Base-by-base conservation (phyloP, 2,888 invertebrate genomes). In the Eristalis pertinax region DNA sequence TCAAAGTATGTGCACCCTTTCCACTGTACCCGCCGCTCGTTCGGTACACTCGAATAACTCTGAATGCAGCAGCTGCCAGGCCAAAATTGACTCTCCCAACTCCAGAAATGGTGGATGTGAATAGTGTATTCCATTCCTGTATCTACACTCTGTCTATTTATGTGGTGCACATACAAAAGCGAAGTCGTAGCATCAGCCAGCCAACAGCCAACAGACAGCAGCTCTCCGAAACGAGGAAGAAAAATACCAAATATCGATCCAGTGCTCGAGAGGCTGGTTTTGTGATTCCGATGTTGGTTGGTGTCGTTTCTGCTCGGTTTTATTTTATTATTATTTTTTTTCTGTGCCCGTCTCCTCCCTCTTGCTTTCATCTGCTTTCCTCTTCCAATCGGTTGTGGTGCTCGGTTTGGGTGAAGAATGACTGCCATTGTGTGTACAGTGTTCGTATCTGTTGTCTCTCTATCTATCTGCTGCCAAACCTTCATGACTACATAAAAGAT, bases 61-160 rank as follows among this genome's bases (percentile, higher is more conserved):
- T 62, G 67, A 75, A 83, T 64, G 29, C 63, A 50, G 22, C 35
- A 58, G 64, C 43, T 73, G 73, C 69, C 87, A 87, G 84, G 84
- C 87, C 87, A 87, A 87, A 87, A 84, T 87, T 84, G 84, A 80
- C 76, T 24, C 60, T 73, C 26, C 64, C 75, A 79, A 84, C 79
- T 87, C 84, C 87, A 69, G 75, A 76, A 60, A 80, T 79, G 68
- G 84, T 82, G 70, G 76, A 70, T 75, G 78, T 75, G 50, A 50
- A 19, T 50, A 19, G 50, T 50, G 26, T 64, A 60, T 83, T 76
- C 64, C 84, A 87, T 50, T 75, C 72, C 79, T 73, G 72, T 76
- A 70, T 75, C 75, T 69, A 69, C 50, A 70, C 70, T 43, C 38
- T n/a, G 38, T 83, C 72, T 72, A 73, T 69, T 67, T 64, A 69